Evolutionary conservation across 2,888 invertebrate genomes (phyloP).

Genomic region (Leptura quadrifasciata): DNA sequence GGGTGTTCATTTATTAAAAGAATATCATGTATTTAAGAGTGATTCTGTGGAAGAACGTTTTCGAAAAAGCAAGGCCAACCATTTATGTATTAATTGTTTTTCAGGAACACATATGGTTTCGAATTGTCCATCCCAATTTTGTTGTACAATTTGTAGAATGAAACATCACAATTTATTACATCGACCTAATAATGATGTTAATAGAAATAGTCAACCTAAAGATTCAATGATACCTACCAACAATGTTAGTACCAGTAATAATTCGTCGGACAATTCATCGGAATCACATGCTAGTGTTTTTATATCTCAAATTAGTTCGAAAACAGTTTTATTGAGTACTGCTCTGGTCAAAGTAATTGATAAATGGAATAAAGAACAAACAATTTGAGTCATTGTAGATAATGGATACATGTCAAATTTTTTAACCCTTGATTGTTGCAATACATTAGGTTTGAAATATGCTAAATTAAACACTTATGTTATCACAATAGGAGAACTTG

Average conservation of each 20-base stretch:
- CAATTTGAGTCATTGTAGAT: conserved; percentile 13
- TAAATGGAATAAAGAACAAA: conserved; percentile 25
- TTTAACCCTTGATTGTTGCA: conserved; percentile 25
- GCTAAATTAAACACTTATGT: not conserved
- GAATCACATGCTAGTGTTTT: conserved; percentile 5
- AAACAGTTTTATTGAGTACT: conserved; percentile 24
- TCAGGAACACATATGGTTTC: conserved; percentile 20
- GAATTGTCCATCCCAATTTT: conserved; percentile 21
- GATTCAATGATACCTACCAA: not conserved
- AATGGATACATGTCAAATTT: conserved; percentile 36
- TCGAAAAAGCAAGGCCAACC: conserved; percentile 14
- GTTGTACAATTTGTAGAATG: conserved; percentile 17
- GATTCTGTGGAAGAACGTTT: not conserved
- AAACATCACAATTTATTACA: conserved; percentile 32
- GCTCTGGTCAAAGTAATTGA: conserved; percentile 4
- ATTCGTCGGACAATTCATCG: not conserved
- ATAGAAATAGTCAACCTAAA: not conserved
- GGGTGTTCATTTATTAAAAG: conserved; percentile 32
- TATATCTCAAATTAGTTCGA: not conserved
- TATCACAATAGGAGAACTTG: not conserved
- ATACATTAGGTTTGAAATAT: conserved; percentile 17
- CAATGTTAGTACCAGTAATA: not conserved
- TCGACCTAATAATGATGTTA: not conserved
- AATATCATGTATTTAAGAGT: conserved; percentile 21
- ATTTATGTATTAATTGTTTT: conserved; percentile 38